phyloP scores from a whole-genome alignment of 2,797 vertebrate species.

The Sebastes hubbsi region DNA sequence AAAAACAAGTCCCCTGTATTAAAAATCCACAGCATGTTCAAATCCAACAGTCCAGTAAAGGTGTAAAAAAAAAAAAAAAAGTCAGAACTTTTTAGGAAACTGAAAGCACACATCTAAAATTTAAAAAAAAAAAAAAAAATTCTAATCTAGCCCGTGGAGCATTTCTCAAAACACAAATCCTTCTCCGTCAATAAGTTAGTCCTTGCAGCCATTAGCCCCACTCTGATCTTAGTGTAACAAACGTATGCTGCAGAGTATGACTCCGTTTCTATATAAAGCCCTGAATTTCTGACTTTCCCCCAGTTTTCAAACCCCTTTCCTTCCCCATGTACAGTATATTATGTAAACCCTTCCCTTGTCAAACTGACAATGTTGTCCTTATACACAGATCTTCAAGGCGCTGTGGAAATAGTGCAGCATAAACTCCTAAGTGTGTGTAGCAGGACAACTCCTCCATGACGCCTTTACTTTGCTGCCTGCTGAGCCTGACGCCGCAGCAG shows the following conservation, averaged over 20 bases:
- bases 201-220: background rate
- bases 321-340: constrained; percentile 2
- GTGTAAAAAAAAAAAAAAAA: background rate
- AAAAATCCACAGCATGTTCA: constrained; percentile 13
- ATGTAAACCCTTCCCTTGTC: constrained; percentile 34
- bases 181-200: constrained; percentile 8
- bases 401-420: constrained; percentile 28
- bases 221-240: constrained; percentile 31
- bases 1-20: constrained; percentile 33
- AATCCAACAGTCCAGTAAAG: constrained; percentile 17
- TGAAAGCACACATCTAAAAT: background rate
- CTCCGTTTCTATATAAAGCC: constrained; percentile 22
- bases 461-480: constrained; percentile 90
- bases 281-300: background rate
- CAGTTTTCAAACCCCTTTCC: constrained; percentile 14
- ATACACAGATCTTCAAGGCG: constrained; percentile 31
- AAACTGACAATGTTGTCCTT: constrained; percentile 28
- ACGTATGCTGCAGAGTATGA: constrained; percentile 2
- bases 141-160: background rate
- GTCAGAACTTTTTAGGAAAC: constrained; percentile 10
- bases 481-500: constrained; percentile 96
- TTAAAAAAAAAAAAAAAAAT: background rate
- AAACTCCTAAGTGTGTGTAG: constrained; percentile 32
- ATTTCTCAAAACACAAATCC: constrained; percentile 5
- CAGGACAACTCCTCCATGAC: constrained; percentile 23